Base-by-base conservation (phyloP, 2,797 vertebrate species). In the Aythya fuligula region DNA sequence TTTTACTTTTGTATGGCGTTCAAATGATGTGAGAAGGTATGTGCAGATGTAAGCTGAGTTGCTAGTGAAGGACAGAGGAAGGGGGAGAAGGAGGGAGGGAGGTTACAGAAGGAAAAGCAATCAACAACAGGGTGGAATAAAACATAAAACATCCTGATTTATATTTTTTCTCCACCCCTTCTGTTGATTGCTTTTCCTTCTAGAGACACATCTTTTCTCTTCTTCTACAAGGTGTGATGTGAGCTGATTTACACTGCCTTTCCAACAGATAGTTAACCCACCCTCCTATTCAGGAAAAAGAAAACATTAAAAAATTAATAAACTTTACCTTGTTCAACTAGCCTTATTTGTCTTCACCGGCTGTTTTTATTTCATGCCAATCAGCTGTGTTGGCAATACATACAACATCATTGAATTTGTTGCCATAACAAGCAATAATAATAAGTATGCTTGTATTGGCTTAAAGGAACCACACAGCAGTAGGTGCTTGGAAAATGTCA, bases 91-190 rank as follows among this genome's bases (percentile, higher is more conserved):
- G 77, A 89, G 60, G 17, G 83, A 94, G 88, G 94, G 75, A 90
- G 86, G 88, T 87, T 96, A 65, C 74, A 89, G 94, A 90, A 93
- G 81, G 45, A 95, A 94, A 96, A 95, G 94, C 90, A 97, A 97
- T 97, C 94, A 93, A 80, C 89, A 88, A 57, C 72, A 94, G 74
- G 81, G 67, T 85, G 71, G 95, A 94, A 94, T 45, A 94, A 94
- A 92, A 57, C 91, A 94, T 96, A 96, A 96, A 96, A 72, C 83
- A 94, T 94, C 61, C 84, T 97, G 96, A 97, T 97, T 96, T 97
- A 96, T 96, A 93, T 41, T 94, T 90, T 89, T 95, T 85, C 83
- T 95, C 94, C 91, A 94, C 94, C 93, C 61, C 49, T 90, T 78
- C 86, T 90, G 90, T 93, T 96, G 96, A 97, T 97, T 96, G 93